Base-by-base conservation (phyloP, 2,797 vertebrate species). In the Tenualosa thibaudeaui region DNA sequence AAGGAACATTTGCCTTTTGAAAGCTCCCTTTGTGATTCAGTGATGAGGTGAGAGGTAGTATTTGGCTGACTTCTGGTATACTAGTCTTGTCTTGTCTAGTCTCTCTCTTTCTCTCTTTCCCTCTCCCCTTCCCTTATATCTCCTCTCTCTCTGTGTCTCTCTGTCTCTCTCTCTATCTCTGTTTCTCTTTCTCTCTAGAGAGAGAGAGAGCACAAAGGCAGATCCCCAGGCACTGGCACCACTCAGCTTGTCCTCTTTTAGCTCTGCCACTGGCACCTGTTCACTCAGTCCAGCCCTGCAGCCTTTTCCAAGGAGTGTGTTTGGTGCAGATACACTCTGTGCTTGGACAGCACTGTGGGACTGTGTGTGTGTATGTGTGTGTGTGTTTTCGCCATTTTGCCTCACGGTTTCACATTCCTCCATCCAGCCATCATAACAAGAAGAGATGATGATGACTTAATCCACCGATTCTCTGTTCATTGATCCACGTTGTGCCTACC, bases 351-450 rank as follows among this genome's bases (percentile, higher is more conserved):
- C 26, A 71, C 26, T 71, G 15, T 71, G 65, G 12, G 13, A 71
- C 62, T 68, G 62, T 68, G 26, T 68, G 62, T 68, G 26, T 68
- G 62, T 68, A 26, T 68, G 62, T 68, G 62, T 62, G 26, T 68
- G 24, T 68, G 62, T 37, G 12, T 68, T 7, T 43, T 46, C 71
- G 19, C 40, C 71, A 22, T 78, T 7, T 1, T 7, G 19, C 40
- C 3, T 78, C 17, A 8, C 22, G 37, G 71, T 46, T 2, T 22
- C 15, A 22, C 71, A 78, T 43, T 15, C 15, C 37, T 17, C 54
- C 2, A 56, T 22, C 3, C 19, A 19, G 17, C 54, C 17, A 19
- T 22, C 5, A 78, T 46, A 17, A 46, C 46, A 46, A 22, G n/a
- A 62, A 46, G 37, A 46, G 43, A 40, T 3, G 40, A 75, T 40